Evolutionary conservation across 2,113 vertebrate species (phyloP).

Genomic region (Dromas ardeola): DNA sequence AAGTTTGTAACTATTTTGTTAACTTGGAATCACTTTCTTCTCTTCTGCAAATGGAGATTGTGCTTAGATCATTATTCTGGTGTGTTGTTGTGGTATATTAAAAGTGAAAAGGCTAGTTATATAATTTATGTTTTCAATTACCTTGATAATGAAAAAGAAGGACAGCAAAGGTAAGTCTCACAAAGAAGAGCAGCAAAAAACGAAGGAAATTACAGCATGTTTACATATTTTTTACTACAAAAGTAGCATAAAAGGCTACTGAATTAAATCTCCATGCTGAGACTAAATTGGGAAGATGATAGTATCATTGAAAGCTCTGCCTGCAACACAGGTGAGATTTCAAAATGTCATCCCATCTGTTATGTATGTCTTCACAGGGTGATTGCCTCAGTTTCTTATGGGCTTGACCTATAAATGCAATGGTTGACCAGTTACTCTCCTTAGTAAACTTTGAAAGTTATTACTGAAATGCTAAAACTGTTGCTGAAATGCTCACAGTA

Average conservation of each 20-base stretch:
- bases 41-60: not conserved
- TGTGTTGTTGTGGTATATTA: not conserved
- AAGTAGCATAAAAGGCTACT: not conserved
- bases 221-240: not conserved
- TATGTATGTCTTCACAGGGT: not conserved
- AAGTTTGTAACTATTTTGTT: constrained; percentile 33
- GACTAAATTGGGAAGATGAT: not conserved
- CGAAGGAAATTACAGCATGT: not conserved
- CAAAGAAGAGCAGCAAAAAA: not conserved
- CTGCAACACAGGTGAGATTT: not conserved
- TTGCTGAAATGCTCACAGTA: not conserved
- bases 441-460: not conserved
- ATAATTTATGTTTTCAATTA: not conserved
- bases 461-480: not conserved
- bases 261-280: not conserved
- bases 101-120: not conserved
- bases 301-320: not conserved
- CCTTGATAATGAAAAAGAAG: not conserved
- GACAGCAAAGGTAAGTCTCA: not conserved
- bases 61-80: not conserved
- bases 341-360: not conserved
- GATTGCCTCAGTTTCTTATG: not conserved
- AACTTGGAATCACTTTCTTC: constrained; percentile 4
- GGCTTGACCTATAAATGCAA: not conserved
- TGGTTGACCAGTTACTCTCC: not conserved